Conservation (phyloP, 2,113 vertebrate genomes). For the Todiramphus chloris region DNA sequence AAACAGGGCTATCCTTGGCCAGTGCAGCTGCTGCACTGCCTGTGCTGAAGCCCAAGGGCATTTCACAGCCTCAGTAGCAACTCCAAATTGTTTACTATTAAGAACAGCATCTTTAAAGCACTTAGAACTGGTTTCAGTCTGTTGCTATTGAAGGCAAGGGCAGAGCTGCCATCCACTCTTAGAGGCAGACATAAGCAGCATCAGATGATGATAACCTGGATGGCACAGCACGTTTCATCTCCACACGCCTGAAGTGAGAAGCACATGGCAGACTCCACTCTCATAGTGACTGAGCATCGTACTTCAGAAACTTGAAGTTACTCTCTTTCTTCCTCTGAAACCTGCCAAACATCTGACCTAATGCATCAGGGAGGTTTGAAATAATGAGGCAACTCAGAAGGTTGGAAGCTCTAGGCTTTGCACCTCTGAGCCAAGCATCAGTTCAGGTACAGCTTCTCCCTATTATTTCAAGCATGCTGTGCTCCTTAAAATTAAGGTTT, state of each 20-base stretch:
- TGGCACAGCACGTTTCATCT: neutral
- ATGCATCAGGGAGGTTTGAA: neutral
- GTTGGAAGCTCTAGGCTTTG: neutral
- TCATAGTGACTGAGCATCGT: rapidly evolving
- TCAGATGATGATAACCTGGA: neutral
- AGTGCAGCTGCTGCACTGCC: neutral
- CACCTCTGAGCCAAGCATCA: neutral
- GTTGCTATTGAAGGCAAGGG: neutral
- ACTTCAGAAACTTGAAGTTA: neutral
- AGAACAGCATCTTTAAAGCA: neutral
- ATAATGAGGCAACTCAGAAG: neutral
- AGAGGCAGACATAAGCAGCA: neutral
- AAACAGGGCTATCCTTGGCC: neutral
- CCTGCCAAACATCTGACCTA: neutral
- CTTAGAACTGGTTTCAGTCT: neutral
- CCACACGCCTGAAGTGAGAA: neutral
- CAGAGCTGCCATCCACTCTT: neutral
- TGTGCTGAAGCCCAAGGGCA: neutral
- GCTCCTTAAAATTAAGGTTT: neutral
- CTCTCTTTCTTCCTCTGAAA: neutral
- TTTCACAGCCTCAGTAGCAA: neutral
- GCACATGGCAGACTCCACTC: too few relatives aligned
- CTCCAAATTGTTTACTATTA: neutral
- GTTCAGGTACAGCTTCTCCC: neutral
- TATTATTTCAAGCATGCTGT: neutral